Conservation (phyloP, 2,888 invertebrate species). For the Cataglyphis altisquamis region DNA sequence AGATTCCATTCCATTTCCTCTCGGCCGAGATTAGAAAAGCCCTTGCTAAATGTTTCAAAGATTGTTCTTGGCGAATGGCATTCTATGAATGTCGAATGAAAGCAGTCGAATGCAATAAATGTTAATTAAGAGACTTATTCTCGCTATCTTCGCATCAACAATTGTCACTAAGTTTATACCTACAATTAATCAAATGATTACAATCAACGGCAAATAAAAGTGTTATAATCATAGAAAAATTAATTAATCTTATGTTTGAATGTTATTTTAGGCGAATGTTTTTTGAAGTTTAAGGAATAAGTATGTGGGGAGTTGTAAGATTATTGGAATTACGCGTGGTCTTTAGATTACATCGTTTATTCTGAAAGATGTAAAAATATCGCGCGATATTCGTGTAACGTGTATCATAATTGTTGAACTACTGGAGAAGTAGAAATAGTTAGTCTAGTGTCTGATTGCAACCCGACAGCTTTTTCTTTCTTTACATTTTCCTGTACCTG, state of each 20-base stretch:
- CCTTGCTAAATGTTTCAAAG: background rate
- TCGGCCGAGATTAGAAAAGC: too few relatives aligned
- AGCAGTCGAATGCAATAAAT: background rate
- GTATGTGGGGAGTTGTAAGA: too few relatives aligned
- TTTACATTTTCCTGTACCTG: too few relatives aligned
- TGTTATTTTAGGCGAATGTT: background rate
- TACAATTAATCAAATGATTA: conserved; percentile 8
- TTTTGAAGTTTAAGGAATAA: background rate
- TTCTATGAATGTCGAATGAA: background rate
- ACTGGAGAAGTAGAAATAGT: too few relatives aligned
- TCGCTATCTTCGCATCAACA: background rate
- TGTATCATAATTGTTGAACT: too few relatives aligned
- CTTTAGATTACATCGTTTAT: too few relatives aligned
- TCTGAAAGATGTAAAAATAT: too few relatives aligned
- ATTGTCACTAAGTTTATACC: background rate
- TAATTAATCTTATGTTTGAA: background rate
- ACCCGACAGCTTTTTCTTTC: too few relatives aligned
- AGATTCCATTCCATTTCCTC: too few relatives aligned
- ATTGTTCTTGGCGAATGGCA: background rate
- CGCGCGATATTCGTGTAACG: too few relatives aligned
- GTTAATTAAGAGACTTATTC: background rate
- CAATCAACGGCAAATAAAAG: background rate
- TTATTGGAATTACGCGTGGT: too few relatives aligned
- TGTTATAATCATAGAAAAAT: background rate
- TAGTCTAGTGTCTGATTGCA: too few relatives aligned